These are phyloP conservation scores for Zoanthus solanderi DNA, from an alignment of 92 coral and sea anemone species.

Conservation along the genomic window DNA sequence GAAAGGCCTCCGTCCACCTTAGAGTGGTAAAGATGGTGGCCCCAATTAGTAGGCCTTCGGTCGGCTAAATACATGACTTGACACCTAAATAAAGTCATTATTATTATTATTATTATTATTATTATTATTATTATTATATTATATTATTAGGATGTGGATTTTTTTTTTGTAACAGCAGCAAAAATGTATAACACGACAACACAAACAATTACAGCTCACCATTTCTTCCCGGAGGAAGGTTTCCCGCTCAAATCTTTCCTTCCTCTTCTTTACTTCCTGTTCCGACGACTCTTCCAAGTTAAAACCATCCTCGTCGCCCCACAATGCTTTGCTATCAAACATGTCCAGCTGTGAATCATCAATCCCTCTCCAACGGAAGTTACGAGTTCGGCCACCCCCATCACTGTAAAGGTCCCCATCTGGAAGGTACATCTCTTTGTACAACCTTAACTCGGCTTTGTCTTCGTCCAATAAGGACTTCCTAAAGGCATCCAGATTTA, in stretches of 20 bases:
- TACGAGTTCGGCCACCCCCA: conserved; percentile 88
- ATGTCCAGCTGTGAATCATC: conserved; percentile 87
- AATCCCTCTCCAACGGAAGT: conserved; percentile 96
- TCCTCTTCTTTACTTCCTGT: conserved; percentile 90
- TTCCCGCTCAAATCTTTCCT: conserved; percentile 92
- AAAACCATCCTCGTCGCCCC: conserved; percentile 92
- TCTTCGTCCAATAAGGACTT: conserved; percentile 91
- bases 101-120: too few relatives aligned
- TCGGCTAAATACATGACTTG: too few relatives aligned
- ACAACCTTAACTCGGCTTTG: conserved; percentile 86
- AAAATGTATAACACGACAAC: neutral
- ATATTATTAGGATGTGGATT: too few relatives aligned
- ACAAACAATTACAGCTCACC: conserved; percentile 53
- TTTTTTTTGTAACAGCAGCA: too few relatives aligned
- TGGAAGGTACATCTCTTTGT: conserved; percentile 92
- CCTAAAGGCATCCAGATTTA: conserved; percentile 45
- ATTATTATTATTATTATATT: too few relatives aligned
- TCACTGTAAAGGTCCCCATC: conserved; percentile 96
- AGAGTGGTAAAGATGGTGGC: too few relatives aligned
- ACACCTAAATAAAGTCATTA: too few relatives aligned
- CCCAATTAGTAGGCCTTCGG: too few relatives aligned
- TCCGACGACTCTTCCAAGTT: conserved; percentile 77
- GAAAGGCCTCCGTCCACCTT: too few relatives aligned
- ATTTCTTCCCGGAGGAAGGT: conserved; percentile 90
- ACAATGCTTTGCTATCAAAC: conserved; percentile 84